These are phyloP conservation scores for Coenonympha arcania DNA, from an alignment of 2,888 invertebrate species.

Conservation along the genomic window DNA sequence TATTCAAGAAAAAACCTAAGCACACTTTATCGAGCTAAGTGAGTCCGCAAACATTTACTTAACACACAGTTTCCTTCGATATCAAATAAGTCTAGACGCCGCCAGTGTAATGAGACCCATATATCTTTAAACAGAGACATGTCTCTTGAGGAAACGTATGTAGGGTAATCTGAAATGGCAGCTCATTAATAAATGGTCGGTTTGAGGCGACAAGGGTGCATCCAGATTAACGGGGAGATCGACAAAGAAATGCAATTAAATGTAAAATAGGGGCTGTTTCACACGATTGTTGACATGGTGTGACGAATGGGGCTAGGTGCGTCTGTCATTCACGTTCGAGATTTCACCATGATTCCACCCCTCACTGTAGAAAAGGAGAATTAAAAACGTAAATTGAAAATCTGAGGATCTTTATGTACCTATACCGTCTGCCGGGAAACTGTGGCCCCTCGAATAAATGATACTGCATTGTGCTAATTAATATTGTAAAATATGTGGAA, in stretches of 20 bases:
- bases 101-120: slow-evolving; percentile 37
- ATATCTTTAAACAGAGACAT: slow-evolving; percentile 7
- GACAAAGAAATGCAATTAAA: slow-evolving; percentile 75
- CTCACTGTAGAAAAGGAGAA: slow-evolving; percentile 11
- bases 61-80: slow-evolving; percentile 57
- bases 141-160: background rate
- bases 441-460: too few relatives aligned
- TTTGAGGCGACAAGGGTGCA: slow-evolving; percentile 61
- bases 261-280: slow-evolving; percentile 71
- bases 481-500: too few relatives aligned
- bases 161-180: slow-evolving; percentile 24
- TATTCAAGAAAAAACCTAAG: slow-evolving; percentile 42
- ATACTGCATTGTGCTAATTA: too few relatives aligned
- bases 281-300: slow-evolving; percentile 67
- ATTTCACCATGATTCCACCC: slow-evolving; percentile 25
- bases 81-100: slow-evolving; percentile 61
- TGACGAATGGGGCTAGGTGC: slow-evolving; percentile 63
- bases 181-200: slow-evolving; percentile 36
- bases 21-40: slow-evolving; percentile 54
- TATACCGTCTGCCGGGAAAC: too few relatives aligned
- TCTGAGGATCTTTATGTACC: background rate
- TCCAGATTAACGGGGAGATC: slow-evolving; percentile 67
- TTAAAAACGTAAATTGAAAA: slow-evolving; percentile 12
- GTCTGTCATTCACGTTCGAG: slow-evolving; percentile 41
- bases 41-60: slow-evolving; percentile 59